Evolutionary conservation across 2,888 invertebrate genomes (phyloP), one percentile per base, ranked within the genome.

Genomic region (Horisme vitalbata): DNA sequence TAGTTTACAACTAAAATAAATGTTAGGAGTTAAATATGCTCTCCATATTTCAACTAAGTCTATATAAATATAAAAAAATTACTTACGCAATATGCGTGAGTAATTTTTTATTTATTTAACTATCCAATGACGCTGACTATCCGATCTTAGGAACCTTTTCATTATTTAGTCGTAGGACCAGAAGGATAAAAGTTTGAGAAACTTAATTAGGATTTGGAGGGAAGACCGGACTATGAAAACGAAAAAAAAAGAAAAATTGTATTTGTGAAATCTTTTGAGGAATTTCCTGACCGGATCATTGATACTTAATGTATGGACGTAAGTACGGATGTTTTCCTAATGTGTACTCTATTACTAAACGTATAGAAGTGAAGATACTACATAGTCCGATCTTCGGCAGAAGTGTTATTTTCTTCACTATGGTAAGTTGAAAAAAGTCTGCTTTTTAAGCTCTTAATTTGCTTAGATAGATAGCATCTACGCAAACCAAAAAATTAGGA

Each of bases 391-490:
- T 23, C 23, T 23, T 23, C 23, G 23, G 23, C 23, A 3, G 23
- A 23, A 23, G 4, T 23, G 23, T 23, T n/a, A 23, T 23, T 23
- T 23, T 23, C 23, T 23, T 23, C 23, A 23, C 23, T 3, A 23
- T 23, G 23, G 23, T 23, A 23, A 23, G 23, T 23, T 23, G 23
- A 23, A 23, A 23, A 23, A 23, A n/a, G 23, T 23, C 23, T 23
- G 23, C 23, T 23, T 23, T 23, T 7, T 23, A 7, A 23, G 23
- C 23, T 23, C 23, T 18, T 18, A 18, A 23, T 23, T 23, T 23
- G 23, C 23, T 23, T 23, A 23, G 23, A 23, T 44, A 52, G 39
- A 37, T 47, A 39, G 41, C 23, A 23, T 23, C 23, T 23, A 23
- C 23, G 23, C 9, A 23, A n/a, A 23, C 30, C 28, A 44, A 47